Percentiles rank a stretch among this genome's conserved stretches.
Evolutionary conservation across 2,888 invertebrate genomes (phyloP).

Genomic region (Drosophila recens): DNA sequence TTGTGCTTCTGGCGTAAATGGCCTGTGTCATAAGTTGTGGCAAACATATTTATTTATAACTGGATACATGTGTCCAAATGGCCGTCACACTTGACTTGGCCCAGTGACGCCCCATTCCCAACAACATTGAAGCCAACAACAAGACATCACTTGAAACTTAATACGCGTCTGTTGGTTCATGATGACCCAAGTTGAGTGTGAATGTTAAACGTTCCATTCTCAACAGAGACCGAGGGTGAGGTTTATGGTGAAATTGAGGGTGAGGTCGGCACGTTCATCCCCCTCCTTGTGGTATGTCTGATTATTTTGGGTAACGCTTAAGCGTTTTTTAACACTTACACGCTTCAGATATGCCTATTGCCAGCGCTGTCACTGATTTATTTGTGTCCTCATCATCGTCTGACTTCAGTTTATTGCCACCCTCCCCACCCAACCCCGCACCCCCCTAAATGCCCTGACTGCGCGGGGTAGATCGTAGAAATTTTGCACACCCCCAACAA

Average conservation of each 20-base stretch:
- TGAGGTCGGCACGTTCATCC: conserved; percentile 18
- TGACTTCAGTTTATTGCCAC: conserved; percentile 14
- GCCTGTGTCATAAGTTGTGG: conserved; percentile 76
- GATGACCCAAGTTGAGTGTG: conserved; percentile 60
- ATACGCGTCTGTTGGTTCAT: conserved; percentile 47
- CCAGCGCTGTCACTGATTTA: conserved; percentile 73
- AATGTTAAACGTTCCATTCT: conserved; percentile 54
- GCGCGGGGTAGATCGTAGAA: conserved; percentile 30
- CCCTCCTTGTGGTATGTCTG: conserved; percentile 30
- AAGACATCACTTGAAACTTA: conserved; percentile 53
- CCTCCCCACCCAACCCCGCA: conserved; percentile 3
- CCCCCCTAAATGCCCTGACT: conserved; percentile 1
- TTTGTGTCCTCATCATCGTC: conserved; percentile 28
- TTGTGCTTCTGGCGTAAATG: conserved; percentile 69
- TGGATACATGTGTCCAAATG: conserved; percentile 69
- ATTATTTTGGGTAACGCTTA: conserved; percentile 73
- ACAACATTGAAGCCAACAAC: too few relatives aligned
- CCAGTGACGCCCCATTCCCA: conserved; percentile 19
- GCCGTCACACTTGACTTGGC: conserved; percentile 51
- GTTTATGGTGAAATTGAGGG: background rate
- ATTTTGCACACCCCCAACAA: conserved; percentile 31
- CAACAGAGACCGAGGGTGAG: background rate
- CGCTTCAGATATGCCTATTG: conserved; percentile 60
- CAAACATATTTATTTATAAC: conserved; percentile 75
- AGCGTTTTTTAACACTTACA: conserved; percentile 84